Base-by-base conservation (phyloP, 2,797 vertebrate genomes). In the Thaleichthys pacificus region DNA sequence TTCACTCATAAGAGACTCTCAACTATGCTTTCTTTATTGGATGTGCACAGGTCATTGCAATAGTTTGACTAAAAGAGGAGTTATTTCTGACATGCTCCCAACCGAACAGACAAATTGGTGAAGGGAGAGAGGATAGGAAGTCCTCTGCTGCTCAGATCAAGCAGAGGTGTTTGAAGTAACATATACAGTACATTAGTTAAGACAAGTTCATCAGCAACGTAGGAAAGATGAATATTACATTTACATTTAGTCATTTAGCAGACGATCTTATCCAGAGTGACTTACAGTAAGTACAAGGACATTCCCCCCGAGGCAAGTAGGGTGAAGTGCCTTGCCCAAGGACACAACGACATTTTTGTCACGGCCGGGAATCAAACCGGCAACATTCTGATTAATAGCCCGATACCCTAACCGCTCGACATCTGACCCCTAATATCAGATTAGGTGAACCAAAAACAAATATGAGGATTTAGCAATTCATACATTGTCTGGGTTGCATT, bases 361-460 rank as follows among this genome's bases (percentile, higher is more conserved):
- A 26, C 24, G 24, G 24, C 24, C 24, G 24, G 24, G 2, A 26
- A 26, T 26, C 24, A 26, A 26, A 26, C 24, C 24, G 24, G 24
- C 24, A 26, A 26, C 24, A 1, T 2, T 26, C 24, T 26, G 24
- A n/a, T n/a, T n/a, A n/a, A n/a, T n/a, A 26, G 24, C 24, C 24
- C 24, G 24, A 26, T 26, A 26, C 24, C 24, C 24, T 26, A 26
- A 26, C 1, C 24, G 24, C 24, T 26, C 24, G 24, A 1, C 24
- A 26, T 26, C 24, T 26, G 24, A 26, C 24, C 24, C 24, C 24
- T 26, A 26, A 32, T 35, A 63, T 35, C 14, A 17, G 30, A 63
- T 63, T 32, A 63, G 61, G 61, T 32, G 4, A 63, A 63, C 11
- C 26, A 63, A 63, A 63, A 61, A 63, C 26, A 63, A 62, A 62